Evolutionary conservation across 2,113 vertebrate genomes (phyloP), one percentile per base, ranked within the genome.

Genomic region (Neolamprologus sp.): DNA sequence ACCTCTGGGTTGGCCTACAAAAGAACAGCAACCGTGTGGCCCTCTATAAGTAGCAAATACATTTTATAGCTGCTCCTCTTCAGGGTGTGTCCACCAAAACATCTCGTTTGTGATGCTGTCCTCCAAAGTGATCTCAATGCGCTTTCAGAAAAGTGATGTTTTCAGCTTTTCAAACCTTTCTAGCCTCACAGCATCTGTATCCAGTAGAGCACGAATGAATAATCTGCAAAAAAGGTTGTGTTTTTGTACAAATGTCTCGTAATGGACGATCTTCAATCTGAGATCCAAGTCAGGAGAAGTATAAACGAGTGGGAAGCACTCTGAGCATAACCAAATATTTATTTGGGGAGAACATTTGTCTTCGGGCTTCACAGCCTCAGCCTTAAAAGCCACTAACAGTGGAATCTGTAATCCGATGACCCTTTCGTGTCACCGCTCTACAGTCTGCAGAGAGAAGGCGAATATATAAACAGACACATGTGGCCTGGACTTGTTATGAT

Each of bases 311-410:
- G 82, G 49, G 79, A 82, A 53, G 37, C 26, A 57, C 82, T 85
- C 60, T 28, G 47, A 85, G 33, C 19, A 12, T 12, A 83, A 82
- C 63, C 79, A 91, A 90, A 93, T 91, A 91, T 93, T 91, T 91
- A 91, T 85, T 73, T 55, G 26, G 84, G 63, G 23, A 49, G 73
- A 80, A 85, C 63, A 89, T 93, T 88, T 90, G 60, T 85, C 84
- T 87, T 45, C 5, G 60, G 53, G 31, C 54, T 89, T 90, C 82
- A 60, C 51, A 80, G 78, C 53, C 85, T 84, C 55, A 75, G 45
- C 81, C 58, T 53, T 10, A 37, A 82, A 82, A 86, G 81, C 53
- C 87, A 75, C 45, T 9, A 33, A 85, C 42, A 37, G 58, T 26
- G 79, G 80, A 68, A 83, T 89, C 21, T 83, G 79, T 81, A 80